Conservation (phyloP, 2,888 invertebrate species). For the Agrochola macilenta region DNA sequence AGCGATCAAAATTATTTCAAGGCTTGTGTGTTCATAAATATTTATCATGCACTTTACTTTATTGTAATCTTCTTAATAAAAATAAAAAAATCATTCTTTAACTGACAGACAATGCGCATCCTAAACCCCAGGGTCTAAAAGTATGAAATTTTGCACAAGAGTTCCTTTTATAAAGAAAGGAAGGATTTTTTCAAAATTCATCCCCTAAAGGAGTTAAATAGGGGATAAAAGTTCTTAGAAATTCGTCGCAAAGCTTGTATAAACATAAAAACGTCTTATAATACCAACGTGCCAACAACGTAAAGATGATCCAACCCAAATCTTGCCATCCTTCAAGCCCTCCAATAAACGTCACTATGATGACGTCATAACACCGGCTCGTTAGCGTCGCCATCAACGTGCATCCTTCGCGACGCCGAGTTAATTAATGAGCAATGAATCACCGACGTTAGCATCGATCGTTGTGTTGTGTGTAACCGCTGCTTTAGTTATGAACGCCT, state of each 20-base stretch:
- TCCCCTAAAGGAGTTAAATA: neutral
- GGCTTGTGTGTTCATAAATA: neutral
- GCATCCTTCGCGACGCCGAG: slow-evolving; percentile 52
- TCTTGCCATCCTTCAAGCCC: slow-evolving; percentile 40
- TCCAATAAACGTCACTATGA: slow-evolving; percentile 58
- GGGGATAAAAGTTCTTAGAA: neutral
- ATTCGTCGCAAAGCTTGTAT: neutral
- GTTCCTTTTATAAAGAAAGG: neutral
- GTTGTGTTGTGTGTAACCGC: slow-evolving; percentile 37
- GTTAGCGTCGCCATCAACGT: slow-evolving; percentile 51
- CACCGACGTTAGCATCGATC: slow-evolving; percentile 49
- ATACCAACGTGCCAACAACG: slow-evolving; percentile 2
- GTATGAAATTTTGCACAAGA: neutral
- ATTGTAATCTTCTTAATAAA: neutral
- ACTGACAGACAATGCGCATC: neutral
- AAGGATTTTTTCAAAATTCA: neutral
- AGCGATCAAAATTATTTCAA: neutral
- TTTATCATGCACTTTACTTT: no score
- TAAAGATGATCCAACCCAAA: slow-evolving; percentile 24
- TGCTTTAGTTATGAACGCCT: slow-evolving; percentile 43
- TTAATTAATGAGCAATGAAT: slow-evolving; percentile 64
- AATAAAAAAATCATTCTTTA: neutral
- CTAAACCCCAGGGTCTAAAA: neutral
- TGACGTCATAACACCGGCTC: slow-evolving; percentile 55
- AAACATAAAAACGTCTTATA: neutral